phyloP scores from a whole-genome alignment of 2,797 vertebrate species.

The Arrhamphus sclerolepis region DNA sequence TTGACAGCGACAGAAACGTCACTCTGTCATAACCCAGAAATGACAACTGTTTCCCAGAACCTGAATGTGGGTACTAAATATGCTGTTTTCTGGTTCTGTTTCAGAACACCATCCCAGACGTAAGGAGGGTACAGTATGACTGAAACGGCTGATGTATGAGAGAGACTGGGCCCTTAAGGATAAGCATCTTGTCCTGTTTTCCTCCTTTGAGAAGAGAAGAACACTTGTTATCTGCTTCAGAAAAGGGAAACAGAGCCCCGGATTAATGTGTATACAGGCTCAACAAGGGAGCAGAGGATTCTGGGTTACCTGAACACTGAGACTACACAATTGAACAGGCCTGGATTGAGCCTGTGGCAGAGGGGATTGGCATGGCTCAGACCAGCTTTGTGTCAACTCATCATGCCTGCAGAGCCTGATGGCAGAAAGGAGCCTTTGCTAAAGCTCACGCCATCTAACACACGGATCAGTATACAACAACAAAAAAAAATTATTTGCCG shows the following conservation, averaged over 20 bases:
- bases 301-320: constrained; percentile 74
- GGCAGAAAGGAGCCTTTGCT: constrained; percentile 81
- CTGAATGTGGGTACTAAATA: constrained; percentile 34
- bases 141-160: constrained; percentile 62
- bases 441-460: constrained; percentile 67
- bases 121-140: constrained; percentile 49
- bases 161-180: constrained; percentile 57
- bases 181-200: constrained; percentile 51
- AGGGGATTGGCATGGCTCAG: constrained; percentile 79
- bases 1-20: no score
- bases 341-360: constrained; percentile 77
- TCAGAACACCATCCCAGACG: constrained; percentile 55
- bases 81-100: constrained; percentile 56
- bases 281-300: constrained; percentile 72
- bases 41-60: no score
- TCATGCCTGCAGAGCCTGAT: constrained; percentile 88
- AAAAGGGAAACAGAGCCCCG: constrained; percentile 66
- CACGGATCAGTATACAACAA: constrained; percentile 83
- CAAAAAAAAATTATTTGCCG: constrained; percentile 84
- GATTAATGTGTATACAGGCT: constrained; percentile 81
- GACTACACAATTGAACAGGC: constrained; percentile 78
- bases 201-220: constrained; percentile 49
- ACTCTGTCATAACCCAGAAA: no score
- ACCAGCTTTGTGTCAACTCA: constrained; percentile 83
- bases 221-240: constrained; percentile 57